These are phyloP conservation scores for Eunapius fragilis DNA, from an alignment of 37 sponge, comb jelly and placozoan species.

Conservation along the genomic window DNA sequence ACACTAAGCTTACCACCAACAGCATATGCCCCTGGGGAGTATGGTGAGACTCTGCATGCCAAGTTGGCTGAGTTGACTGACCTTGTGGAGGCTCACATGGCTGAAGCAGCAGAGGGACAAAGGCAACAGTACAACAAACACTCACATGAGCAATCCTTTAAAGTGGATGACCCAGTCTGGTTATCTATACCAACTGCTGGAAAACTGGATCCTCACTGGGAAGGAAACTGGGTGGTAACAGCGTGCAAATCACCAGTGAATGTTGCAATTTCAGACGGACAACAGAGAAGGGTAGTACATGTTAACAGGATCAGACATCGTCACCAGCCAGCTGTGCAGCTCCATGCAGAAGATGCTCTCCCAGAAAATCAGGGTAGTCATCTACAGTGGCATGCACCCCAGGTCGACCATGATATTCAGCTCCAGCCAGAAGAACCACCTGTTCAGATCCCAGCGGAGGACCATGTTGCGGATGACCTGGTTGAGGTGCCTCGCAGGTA, in stretches of 20 bases:
- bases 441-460: too few species aligned
- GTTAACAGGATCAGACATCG: conserved; percentile 25
- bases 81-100: conserved; percentile 30
- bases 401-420: too few species aligned
- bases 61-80: conserved; percentile 41
- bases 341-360: too few species aligned
- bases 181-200: too few species aligned
- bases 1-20: background rate
- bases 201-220: conserved; percentile 69
- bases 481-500: too few species aligned
- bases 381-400: too few species aligned
- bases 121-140: conserved; percentile 29
- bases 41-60: background rate
- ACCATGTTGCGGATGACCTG: too few species aligned
- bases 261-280: conserved; percentile 21
- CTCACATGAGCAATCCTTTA: background rate
- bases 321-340: too few species aligned
- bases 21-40: conserved; percentile 28
- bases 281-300: conserved; percentile 18
- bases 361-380: too few species aligned
- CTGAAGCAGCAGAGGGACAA: conserved; percentile 27
- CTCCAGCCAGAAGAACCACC: too few species aligned
- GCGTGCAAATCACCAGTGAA: conserved; percentile 25
- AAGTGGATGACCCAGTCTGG: conserved; percentile 62
- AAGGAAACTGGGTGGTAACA: too few species aligned